These are phyloP conservation scores for Lophius piscatorius DNA, from an alignment of 2,113 vertebrate genomes.

Conservation along the genomic window DNA sequence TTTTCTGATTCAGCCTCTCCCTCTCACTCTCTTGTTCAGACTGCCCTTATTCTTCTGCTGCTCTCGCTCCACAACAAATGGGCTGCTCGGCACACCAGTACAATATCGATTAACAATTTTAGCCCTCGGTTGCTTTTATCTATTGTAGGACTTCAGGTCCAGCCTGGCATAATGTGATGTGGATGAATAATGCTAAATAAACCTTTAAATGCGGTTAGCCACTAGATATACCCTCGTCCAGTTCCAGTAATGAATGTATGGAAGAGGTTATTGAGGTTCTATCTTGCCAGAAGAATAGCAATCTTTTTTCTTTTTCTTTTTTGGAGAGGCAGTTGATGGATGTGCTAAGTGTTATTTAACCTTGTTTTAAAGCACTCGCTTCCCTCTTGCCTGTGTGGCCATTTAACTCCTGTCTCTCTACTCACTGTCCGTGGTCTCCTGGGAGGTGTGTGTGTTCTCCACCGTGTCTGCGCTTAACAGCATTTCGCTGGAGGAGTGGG, in stretches of 20 bases:
- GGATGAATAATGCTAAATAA: slow-evolving; percentile 66
- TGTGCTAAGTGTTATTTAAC: slow-evolving; percentile 83
- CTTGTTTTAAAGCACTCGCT: slow-evolving; percentile 80
- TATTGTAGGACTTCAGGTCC: slow-evolving; percentile 42
- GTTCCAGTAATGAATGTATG: slow-evolving; percentile 64
- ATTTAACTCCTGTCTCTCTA: slow-evolving; percentile 77
- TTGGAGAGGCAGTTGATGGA: slow-evolving; percentile 74
- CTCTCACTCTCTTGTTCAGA: slow-evolving; percentile 44
- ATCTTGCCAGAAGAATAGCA: slow-evolving; percentile 48
- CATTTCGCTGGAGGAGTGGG: slow-evolving; percentile 39
- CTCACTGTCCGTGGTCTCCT: slow-evolving; percentile 51
- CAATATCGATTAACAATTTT: slow-evolving; percentile 69
- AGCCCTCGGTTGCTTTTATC: slow-evolving; percentile 43
- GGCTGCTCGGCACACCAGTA: slow-evolving; percentile 47
- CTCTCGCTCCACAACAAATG: slow-evolving; percentile 41
- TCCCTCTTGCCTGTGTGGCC: slow-evolving; percentile 78
- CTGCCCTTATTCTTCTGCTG: slow-evolving; percentile 24
- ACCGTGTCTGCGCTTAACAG: slow-evolving; percentile 33
- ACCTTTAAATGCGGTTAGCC: slow-evolving; percentile 58
- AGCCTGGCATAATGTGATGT: slow-evolving; percentile 60
- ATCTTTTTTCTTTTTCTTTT: slow-evolving; percentile 40
- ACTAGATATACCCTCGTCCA: slow-evolving; percentile 34
- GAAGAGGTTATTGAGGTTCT: slow-evolving; percentile 58
- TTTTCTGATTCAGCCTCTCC: slow-evolving; percentile 57
- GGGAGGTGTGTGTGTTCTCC: slow-evolving; percentile 37